phyloP scores from a whole-genome alignment of 2,888 invertebrate genomes.

The Hemistola chrysoprasaria region DNA sequence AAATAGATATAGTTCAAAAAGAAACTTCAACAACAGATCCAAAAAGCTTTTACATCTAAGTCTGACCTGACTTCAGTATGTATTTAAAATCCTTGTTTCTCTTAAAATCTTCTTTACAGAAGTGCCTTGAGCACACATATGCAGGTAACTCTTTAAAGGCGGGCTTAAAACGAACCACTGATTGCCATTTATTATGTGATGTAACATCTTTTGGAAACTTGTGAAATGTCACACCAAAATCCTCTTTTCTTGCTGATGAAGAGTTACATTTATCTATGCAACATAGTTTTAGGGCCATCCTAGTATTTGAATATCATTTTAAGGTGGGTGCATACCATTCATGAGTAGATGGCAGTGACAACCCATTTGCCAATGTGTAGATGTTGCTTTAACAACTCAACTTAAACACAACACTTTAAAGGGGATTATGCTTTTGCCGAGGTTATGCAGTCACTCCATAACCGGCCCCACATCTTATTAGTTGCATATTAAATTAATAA shows the following conservation, averaged over 20 bases:
- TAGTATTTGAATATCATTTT: slow-evolving; percentile 36
- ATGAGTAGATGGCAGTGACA: too few relatives aligned
- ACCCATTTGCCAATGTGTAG: too few relatives aligned
- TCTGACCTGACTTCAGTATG: slow-evolving; percentile 81
- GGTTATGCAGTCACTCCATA: too few relatives aligned
- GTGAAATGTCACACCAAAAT: slow-evolving; percentile 88
- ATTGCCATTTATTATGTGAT: slow-evolving; percentile 84
- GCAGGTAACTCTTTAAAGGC: slow-evolving; percentile 37
- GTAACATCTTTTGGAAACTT: slow-evolving; percentile 86
- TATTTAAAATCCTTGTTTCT: slow-evolving; percentile 87
- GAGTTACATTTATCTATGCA: slow-evolving; percentile 84
- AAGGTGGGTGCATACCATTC: too few relatives aligned
- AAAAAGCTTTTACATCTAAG: slow-evolving; percentile 32
- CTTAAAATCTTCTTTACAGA: slow-evolving; percentile 87
- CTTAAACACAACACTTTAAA: too few relatives aligned
- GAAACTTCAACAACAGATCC: slow-evolving; percentile 11
- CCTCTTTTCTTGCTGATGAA: slow-evolving; percentile 82
- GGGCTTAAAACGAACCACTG: slow-evolving; percentile 81
- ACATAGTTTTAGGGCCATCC: slow-evolving; percentile 85
- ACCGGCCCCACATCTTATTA: too few relatives aligned
- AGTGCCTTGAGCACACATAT: slow-evolving; percentile 89
- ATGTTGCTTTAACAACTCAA: too few relatives aligned
- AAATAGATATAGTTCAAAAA: slow-evolving; percentile 23
- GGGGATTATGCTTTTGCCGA: too few relatives aligned
- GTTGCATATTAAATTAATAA: too few relatives aligned